phyloP scores from a whole-genome alignment of 2,888 invertebrate species.

The Trachelus tabidus region DNA sequence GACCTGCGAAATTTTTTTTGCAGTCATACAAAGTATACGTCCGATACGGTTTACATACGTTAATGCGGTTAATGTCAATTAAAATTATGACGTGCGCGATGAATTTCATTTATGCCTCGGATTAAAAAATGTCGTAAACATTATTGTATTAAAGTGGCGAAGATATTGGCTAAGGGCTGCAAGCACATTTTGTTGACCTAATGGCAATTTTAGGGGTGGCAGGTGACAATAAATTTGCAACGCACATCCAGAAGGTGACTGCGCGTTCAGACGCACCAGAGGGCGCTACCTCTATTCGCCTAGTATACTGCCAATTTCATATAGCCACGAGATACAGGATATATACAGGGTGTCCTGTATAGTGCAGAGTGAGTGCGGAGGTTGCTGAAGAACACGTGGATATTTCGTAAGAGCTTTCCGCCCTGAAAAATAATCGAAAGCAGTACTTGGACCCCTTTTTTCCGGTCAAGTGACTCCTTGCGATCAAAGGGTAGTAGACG shows the following conservation, averaged over 20 bases:
- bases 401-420: too few species aligned
- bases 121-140: neutral
- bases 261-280: conserved; percentile 23
- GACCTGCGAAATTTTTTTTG: neutral
- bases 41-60: neutral
- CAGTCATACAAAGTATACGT: neutral
- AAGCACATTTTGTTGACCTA: conserved; percentile 1
- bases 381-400: neutral
- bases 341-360: neutral
- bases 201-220: conserved; percentile 17
- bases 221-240: conserved; percentile 27
- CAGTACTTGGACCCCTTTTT: neutral
- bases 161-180: neutral
- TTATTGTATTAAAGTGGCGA: neutral
- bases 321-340: neutral
- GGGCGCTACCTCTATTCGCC: conserved; percentile 1
- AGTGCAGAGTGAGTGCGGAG: too few species aligned
- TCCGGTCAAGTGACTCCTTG: neutral
- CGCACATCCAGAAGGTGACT: conserved; percentile 17
- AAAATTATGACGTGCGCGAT: neutral
- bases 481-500: neutral
- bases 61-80: neutral
- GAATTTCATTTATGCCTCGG: neutral
- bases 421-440: too few species aligned
- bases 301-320: neutral